These are phyloP conservation scores for Pyrgus malvae DNA, from an alignment of 2,888 invertebrate species.

Conservation along the genomic window DNA sequence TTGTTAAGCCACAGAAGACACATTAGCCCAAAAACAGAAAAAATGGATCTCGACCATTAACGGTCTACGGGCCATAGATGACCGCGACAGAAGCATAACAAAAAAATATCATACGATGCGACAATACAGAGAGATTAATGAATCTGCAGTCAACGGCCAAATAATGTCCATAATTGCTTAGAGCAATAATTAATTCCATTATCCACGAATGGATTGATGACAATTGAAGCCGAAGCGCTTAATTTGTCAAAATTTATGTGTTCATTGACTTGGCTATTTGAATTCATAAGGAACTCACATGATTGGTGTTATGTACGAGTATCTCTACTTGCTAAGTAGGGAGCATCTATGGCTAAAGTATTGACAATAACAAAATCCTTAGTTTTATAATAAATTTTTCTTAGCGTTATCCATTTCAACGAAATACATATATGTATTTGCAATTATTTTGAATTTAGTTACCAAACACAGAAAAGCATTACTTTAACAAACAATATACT, in stretches of 20 bases:
- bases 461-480: too few species aligned
- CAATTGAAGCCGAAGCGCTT: conserved; percentile 3
- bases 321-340: not conserved
- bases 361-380: not conserved
- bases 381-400: too few species aligned
- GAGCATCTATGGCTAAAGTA: not conserved
- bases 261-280: conserved; percentile 17
- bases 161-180: conserved; percentile 20
- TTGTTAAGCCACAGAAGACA: too few species aligned
- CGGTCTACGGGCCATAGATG: conserved; percentile 16
- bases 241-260: conserved; percentile 25
- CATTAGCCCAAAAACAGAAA: not conserved
- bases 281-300: conserved; percentile 1
- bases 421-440: too few species aligned
- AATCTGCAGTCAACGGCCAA: conserved; percentile 18
- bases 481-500: too few species aligned
- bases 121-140: conserved; percentile 14
- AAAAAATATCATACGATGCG: conserved; percentile 7
- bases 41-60: conserved; percentile 4
- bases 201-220: conserved; percentile 20
- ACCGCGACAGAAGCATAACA: conserved; percentile 6
- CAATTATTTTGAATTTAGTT: too few species aligned
- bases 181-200: conserved; percentile 20
- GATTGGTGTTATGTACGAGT: not conserved
- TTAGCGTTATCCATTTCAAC: too few species aligned